These are phyloP conservation scores for Rhodinocichla rosea DNA, from an alignment of 2,113 vertebrate species.

Conservation along the genomic window DNA sequence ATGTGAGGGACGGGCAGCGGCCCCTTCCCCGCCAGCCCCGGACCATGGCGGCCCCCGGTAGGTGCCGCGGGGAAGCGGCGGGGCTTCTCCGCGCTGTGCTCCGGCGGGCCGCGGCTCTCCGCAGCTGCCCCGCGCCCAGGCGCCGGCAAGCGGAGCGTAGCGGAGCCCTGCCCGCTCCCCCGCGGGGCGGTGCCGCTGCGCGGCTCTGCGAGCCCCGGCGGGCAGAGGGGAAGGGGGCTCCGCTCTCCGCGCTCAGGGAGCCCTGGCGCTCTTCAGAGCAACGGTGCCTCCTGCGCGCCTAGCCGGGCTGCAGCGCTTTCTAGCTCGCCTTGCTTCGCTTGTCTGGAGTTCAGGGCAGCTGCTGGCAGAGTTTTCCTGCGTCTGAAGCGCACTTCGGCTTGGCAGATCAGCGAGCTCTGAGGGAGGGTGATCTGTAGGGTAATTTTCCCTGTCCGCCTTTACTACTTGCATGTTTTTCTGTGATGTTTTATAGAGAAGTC, in stretches of 20 bases:
- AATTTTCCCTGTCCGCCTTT: not conserved
- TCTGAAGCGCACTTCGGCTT: rapidly evolving
- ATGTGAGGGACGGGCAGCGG: not conserved
- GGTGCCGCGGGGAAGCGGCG: not conserved
- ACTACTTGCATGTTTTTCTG: not conserved
- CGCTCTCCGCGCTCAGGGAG: not conserved
- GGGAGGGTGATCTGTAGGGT: not conserved
- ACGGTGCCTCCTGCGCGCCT: not conserved
- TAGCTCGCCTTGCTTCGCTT: not conserved
- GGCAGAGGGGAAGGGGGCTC: not conserved
- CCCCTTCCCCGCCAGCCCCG: not conserved
- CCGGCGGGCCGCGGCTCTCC: not conserved
- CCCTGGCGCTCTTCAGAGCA: not conserved
- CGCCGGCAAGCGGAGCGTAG: not conserved
- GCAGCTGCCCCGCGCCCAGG: not conserved
- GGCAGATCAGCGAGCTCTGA: not conserved
- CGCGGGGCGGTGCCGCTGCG: not conserved
- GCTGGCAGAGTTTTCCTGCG: not conserved
- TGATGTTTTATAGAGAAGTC: not conserved
- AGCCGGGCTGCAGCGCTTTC: not conserved
- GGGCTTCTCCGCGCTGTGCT: not conserved
- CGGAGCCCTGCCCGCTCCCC: not conserved
- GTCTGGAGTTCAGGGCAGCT: not conserved
- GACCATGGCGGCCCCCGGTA: conserved; percentile 11
- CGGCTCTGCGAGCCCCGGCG: not conserved